Conservation (phyloP, 2,113 vertebrate species). For the Ptyas mucosa region DNA sequence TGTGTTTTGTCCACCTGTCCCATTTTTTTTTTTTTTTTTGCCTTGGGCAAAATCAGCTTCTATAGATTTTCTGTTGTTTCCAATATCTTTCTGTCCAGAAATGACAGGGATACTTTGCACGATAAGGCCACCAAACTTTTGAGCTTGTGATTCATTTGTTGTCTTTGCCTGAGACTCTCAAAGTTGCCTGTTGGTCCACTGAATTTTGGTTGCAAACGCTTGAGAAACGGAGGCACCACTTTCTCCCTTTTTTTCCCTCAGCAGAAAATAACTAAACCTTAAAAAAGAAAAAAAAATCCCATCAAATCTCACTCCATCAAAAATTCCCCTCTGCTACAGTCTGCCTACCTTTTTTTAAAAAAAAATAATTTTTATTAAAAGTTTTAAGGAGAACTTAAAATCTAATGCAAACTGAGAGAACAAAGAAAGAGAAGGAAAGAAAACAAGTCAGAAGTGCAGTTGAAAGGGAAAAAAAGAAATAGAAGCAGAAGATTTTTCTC, state of each 20-base stretch:
- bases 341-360: not conserved
- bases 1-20: not conserved
- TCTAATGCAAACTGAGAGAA: not conserved
- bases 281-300: not conserved
- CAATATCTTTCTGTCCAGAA: not conserved
- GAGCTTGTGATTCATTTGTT: not conserved
- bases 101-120: not conserved
- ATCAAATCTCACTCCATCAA: not conserved
- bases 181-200: not conserved
- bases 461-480: not conserved
- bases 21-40: not conserved
- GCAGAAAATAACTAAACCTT: not conserved
- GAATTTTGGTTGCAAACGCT: not conserved
- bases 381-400: not conserved
- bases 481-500: not conserved
- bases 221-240: not conserved
- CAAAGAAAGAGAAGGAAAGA: not conserved
- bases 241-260: not conserved
- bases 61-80: not conserved
- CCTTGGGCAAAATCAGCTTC: not conserved
- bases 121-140: not conserved
- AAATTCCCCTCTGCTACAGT: not conserved
- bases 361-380: not conserved
- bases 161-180: not conserved
- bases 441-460: not conserved